A percentile compares a stretch with the other conserved stretches of the same genome.
These are phyloP conservation scores for Alexandromys fortis DNA, from an alignment of 2,113 vertebrate species.

Conservation along the genomic window DNA sequence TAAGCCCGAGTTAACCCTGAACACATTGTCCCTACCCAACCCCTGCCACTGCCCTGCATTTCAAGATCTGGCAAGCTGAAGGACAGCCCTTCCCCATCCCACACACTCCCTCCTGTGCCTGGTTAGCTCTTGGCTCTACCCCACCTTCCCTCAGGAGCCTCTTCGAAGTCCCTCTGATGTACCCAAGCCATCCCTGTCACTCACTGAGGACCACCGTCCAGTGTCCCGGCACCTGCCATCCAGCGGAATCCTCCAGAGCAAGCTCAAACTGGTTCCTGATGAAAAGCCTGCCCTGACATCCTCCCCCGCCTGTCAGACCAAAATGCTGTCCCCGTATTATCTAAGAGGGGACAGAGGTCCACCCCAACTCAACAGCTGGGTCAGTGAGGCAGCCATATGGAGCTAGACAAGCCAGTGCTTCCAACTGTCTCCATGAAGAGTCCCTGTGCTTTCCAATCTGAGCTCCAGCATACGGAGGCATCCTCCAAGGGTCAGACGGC, in stretches of 20 bases:
- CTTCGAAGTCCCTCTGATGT: not conserved
- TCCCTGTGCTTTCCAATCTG: accelerated
- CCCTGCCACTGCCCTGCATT: not conserved
- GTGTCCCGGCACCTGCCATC: not conserved
- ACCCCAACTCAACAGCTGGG: accelerated
- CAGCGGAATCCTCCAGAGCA: not conserved
- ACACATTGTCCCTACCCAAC: not conserved
- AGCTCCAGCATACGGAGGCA: not conserved
- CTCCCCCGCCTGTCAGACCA: not conserved
- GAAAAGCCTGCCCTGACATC: not conserved
- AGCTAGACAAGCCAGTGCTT: not conserved
- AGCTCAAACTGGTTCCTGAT: not conserved
- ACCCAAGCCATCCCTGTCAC: not conserved
- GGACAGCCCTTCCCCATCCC: not conserved
- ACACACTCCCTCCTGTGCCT: too few relatives aligned
- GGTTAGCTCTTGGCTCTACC: not conserved
- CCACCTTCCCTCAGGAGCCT: not conserved
- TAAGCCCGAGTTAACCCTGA: not conserved
- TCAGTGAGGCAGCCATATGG: not conserved
- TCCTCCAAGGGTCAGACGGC: too few relatives aligned
- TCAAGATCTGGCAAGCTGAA: accelerated
- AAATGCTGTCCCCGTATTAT: not conserved
- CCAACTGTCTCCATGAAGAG: not conserved
- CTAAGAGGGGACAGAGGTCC: not conserved
- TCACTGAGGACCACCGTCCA: accelerated